phyloP scores from a whole-genome alignment of 2,797 vertebrate genomes.

The Myotis daubentonii region DNA sequence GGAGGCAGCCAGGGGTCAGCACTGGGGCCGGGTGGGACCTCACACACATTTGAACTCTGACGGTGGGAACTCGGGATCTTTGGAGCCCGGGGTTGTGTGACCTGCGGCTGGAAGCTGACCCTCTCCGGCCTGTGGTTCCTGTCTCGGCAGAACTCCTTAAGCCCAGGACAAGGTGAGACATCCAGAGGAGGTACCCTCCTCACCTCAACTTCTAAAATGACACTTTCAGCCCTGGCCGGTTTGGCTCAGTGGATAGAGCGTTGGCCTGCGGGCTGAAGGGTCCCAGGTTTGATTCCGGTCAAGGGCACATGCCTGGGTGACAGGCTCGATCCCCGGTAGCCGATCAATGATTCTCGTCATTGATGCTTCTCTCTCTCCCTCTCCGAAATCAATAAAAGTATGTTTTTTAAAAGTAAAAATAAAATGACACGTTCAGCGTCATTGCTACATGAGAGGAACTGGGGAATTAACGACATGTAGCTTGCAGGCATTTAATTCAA shows the following conservation, averaged over 20 bases:
- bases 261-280: too few relatives aligned
- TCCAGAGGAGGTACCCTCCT: background rate
- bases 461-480: background rate
- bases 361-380: too few relatives aligned
- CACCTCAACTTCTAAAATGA: background rate
- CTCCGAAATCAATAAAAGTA: too few relatives aligned
- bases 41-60: background rate
- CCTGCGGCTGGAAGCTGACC: background rate
- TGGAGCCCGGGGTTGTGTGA: background rate
- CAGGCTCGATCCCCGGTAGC: too few relatives aligned
- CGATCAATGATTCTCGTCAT: too few relatives aligned
- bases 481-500: background rate
- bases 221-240: too few relatives aligned
- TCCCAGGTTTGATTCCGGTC: too few relatives aligned
- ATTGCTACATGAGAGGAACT: background rate
- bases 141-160: background rate
- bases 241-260: too few relatives aligned
- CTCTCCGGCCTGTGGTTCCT: background rate
- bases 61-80: background rate
- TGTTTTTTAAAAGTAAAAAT: too few relatives aligned
- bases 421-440: too few relatives aligned
- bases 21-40: conserved; percentile 31
- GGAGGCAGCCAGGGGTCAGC: conserved; percentile 76
- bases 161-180: background rate
- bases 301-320: too few relatives aligned